Base-by-base conservation (phyloP, 2,797 vertebrate genomes). In the Hypotaenidia philippensis region DNA sequence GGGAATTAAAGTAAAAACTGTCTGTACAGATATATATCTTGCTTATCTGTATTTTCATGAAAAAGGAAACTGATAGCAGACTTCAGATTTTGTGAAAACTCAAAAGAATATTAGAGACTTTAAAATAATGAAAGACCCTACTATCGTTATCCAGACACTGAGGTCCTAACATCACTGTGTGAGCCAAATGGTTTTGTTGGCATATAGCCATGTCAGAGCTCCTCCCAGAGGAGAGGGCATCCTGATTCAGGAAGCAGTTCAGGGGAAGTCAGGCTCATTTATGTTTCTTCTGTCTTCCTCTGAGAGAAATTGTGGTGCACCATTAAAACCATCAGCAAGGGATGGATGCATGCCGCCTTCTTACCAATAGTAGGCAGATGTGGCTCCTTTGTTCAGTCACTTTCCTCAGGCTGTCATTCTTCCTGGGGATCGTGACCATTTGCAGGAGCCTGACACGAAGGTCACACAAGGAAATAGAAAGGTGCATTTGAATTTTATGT, bases 361-460 rank as follows among this genome's bases (percentile, higher is more conserved):
- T 56, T 68, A 79, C 74, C 66, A 66, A 41, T 20, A 78, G 66
- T 1, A 86, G 70, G 38, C 61, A 95, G 77, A 90, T 92, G 77
- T 78, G 86, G n/a, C 52, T 75, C 87, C 95, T 96, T 95, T 95
- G 83, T 95, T 95, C 83, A 57, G 32, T 40, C 80, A 69, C 82
- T 94, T 90, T 91, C 66, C 74, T 63, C 87, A 69, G 64, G 56
- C 89, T 83, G 64, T 87, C 85, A 63, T 91, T 96, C 93, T 90
- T 96, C 66, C 57, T 72, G 59, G 41, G 82, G 55, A 90, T 63
- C 4, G 6, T 68, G 87, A 71, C 86, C 70, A 75, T 83, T 95
- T 91, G 84, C 87, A 68, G 50, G 27, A 90, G 52, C 55, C 63
- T 92, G 93, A 90, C 78, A 83, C 0, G 0, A 91, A 74, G 85